Evolutionary conservation across 30 jellyfish, hydroid and myxozoan species (phyloP), one percentile per base, ranked within the genome.

Genomic region (Rhopilema esculentum): DNA sequence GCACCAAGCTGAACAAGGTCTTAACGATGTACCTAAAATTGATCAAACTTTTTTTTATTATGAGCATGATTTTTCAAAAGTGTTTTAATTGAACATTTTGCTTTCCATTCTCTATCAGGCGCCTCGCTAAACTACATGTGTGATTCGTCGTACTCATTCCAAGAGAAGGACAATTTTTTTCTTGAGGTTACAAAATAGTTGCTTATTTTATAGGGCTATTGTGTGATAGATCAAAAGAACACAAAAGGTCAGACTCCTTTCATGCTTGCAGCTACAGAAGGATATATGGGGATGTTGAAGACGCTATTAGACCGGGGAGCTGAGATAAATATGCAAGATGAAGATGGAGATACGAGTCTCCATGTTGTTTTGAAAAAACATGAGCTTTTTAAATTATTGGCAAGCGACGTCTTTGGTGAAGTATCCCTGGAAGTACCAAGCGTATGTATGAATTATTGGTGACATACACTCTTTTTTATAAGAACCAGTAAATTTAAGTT

Each of bases 261-360:
- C 27, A 81, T 66, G 66, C 40, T 83, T 16, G 92, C 92, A 23
- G 78, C 87, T 12, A 31, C 21, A 19, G 92, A 83, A 49, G 87
- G 92, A 17, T 83, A 66, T 77, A 26, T 83, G 86, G 86, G 79
- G n/a, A 32, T 40, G 27, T 66, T 83, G 78, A 83, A 83, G 61
- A 8, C 63, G 9, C 77, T 83, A 53, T 12, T 68, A 16, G 64
- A 69, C 25, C 87, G 40, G 31, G 92, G 92, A 1, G 92, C 92
- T n/a, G 67, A 49, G 26, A 48, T 67, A 23, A 51, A 69, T 83
- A 26, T 49, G 22, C 79, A 49, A 24, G 78, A 62, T 33, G 70
- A 51, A 24, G 92, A 83, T 22, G 92, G 92, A 19, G 86, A 83
- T 32, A 83, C 87, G 0, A 28, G 87, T 23, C 73, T 71, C 21